phyloP scores from a whole-genome alignment of 2,888 invertebrate genomes.

The Phalera bucephala region DNA sequence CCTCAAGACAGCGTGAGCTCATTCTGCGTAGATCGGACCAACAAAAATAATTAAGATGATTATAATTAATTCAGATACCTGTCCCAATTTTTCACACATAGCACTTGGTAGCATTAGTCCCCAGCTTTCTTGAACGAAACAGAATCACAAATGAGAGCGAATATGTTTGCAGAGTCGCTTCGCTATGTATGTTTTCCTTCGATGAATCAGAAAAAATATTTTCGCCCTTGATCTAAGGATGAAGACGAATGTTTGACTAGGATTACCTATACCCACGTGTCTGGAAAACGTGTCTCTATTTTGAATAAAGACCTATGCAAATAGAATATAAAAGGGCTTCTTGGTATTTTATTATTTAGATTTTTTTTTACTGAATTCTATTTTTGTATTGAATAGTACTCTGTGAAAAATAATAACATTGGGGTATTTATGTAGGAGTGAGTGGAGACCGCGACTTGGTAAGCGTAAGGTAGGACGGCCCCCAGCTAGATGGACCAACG shows the following conservation, averaged over 20 bases:
- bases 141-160: slow-evolving; percentile 1
- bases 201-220: not conserved
- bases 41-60: too few relatives aligned
- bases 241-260: not conserved
- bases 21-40: too few relatives aligned
- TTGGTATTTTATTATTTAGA: too few relatives aligned
- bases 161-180: slow-evolving; percentile 1
- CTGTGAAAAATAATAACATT: too few relatives aligned
- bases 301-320: not conserved
- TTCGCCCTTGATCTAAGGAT: not conserved
- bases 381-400: too few relatives aligned
- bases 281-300: not conserved
- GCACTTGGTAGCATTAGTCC: not conserved
- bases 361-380: too few relatives aligned
- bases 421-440: too few relatives aligned
- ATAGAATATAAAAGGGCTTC: slow-evolving; percentile 2
- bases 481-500: too few relatives aligned
- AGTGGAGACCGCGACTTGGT: too few relatives aligned
- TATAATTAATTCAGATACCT: too few relatives aligned
- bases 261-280: not conserved
- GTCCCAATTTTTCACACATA: not conserved
- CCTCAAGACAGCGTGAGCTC: too few relatives aligned
- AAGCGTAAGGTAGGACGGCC: too few relatives aligned
- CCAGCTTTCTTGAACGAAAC: not conserved
- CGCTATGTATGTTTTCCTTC: slow-evolving; percentile 1